These are phyloP conservation scores for Leuciscus idus DNA, from an alignment of 2,113 vertebrate species.

Conservation along the genomic window DNA sequence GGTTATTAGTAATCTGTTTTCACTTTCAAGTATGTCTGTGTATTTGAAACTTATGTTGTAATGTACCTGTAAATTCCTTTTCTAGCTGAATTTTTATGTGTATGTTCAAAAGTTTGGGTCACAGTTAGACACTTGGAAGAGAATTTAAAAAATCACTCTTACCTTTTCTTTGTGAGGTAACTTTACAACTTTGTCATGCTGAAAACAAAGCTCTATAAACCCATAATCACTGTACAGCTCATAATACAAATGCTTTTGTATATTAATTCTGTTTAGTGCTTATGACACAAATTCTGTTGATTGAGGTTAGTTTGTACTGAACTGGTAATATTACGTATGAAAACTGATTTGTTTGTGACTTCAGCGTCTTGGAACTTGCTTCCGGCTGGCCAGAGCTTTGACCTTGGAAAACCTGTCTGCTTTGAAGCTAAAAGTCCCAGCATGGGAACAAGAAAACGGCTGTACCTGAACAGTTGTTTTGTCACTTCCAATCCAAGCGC, in stretches of 20 bases:
- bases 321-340: background rate
- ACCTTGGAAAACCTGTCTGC: constrained; percentile 64
- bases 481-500: constrained; percentile 53
- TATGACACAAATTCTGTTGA: background rate
- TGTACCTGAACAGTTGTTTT: constrained; percentile 70
- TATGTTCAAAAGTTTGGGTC: background rate
- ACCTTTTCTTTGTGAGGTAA: too few relatives aligned
- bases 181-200: too few relatives aligned
- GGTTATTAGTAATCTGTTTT: background rate
- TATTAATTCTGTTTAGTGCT: too few relatives aligned
- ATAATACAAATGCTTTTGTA: too few relatives aligned
- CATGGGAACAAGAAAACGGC: background rate
- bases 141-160: too few relatives aligned
- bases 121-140: too few relatives aligned
- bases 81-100: too few relatives aligned
- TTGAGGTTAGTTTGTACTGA: background rate
- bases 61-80: background rate
- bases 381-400: constrained; percentile 11
- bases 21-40: background rate
- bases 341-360: background rate
- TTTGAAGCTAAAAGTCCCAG: constrained; percentile 60
- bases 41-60: background rate
- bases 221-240: too few relatives aligned
- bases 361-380: constrained; percentile 62
- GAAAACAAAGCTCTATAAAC: too few relatives aligned